Base-by-base conservation (phyloP, 64 coral and sea anemone genomes). In the Actinia equina region DNA sequence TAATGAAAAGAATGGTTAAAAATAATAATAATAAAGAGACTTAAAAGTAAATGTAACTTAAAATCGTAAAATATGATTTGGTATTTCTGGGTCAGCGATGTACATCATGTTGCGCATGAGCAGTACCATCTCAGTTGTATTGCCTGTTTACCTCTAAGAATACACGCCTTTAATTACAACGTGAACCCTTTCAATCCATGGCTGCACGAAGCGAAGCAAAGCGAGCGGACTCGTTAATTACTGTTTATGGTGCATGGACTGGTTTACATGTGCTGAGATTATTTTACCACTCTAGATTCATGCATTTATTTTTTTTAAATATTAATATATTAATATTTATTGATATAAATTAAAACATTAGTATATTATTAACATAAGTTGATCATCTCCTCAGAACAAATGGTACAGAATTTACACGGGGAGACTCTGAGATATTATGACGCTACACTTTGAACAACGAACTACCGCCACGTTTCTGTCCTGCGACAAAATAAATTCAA, bases 381-480 rank as follows among this genome's bases (percentile, higher is more conserved):
- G n/a, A 7, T 74, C 26, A 74, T 27, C 69, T 74, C 69, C 69
- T 74, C 69, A 74, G 69, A 74, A 74, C 69, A 74, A 74, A 74
- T 74, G 26, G 26, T 30, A 74, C 25, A 74, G 69, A 15, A 74
- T 41, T 74, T 5, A 10, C 10, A 15, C 30, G 30, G n/a, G 14
- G 25, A 30, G 26, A 41, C n/a, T 25, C 22, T 2, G 7, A 41
- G n/a, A 12, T 74, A 74, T 74, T 5, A 41, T 74, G 26, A 74
- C 9, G 69, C 26, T 26, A 74, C 25, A 2, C 10, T 15, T 25
- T 0, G 5, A n/a, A n/a, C 30, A 37, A 37, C 30, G 15, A 74
- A 74, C 63, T 27, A 74, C 8, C 15, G 15, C 23, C 69, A 13
- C 0, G 6, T n/a, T 74, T 41, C 41, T 30, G 20, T 14, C 27